Evolutionary conservation across 2,888 invertebrate genomes (phyloP).

Genomic region (Aphidius colemani): DNA sequence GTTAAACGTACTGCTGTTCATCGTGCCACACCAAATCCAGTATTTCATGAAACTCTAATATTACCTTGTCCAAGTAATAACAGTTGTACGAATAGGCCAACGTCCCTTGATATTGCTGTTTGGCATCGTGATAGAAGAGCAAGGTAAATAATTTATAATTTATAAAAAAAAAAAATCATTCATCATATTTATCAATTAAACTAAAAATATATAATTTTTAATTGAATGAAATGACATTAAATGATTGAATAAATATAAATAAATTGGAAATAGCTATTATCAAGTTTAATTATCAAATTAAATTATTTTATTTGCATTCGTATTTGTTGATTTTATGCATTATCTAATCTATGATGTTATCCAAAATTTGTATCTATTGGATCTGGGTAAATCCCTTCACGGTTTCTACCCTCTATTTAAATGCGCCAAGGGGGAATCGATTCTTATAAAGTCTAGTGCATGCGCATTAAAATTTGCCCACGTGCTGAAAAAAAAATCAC

Average conservation of each 20-base stretch:
- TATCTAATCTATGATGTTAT: conserved; percentile 7
- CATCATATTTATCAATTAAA: neutral
- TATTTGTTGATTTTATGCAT: neutral
- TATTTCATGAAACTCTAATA: conserved; percentile 78
- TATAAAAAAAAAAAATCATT: neutral
- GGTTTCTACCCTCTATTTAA: conserved; percentile 12
- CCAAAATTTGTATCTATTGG: conserved; percentile 6
- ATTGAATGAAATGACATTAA: no score
- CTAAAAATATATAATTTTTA: no score
- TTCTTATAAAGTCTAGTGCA: conserved; percentile 42
- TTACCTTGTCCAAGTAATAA: conserved; percentile 67
- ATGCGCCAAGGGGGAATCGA: conserved; percentile 56
- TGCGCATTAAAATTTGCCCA: conserved; percentile 45
- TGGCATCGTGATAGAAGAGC: conserved; percentile 85
- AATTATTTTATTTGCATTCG: no score
- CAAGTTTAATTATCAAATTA: no score
- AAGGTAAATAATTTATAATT: conserved; percentile 66
- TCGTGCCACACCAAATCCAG: conserved; percentile 76
- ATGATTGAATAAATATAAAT: no score
- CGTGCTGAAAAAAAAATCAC: conserved; percentile 21
- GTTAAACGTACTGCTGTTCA: conserved; percentile 82
- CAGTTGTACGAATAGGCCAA: conserved; percentile 56
- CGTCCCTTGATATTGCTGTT: conserved; percentile 76
- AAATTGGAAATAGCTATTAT: no score
- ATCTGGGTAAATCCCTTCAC: conserved; percentile 18